Evolutionary conservation across 1,140 invertebrate species (phyloP).

Genomic region (Planococcus citri): DNA sequence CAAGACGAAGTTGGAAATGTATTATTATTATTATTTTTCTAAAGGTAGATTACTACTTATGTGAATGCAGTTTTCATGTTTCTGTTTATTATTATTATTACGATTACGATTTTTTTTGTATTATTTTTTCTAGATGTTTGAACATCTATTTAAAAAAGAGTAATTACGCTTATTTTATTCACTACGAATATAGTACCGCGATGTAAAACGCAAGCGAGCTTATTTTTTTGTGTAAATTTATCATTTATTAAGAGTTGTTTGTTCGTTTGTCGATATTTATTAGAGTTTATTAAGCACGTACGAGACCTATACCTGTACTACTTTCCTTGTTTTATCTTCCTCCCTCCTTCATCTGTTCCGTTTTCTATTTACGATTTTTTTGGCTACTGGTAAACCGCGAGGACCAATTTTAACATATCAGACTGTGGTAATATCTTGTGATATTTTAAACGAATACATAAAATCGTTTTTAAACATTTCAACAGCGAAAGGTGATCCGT

Average conservation of each 20-base stretch:
- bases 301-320: too few species aligned
- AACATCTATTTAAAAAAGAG: not conserved
- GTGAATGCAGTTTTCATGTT: too few species aligned
- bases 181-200: not conserved
- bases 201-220: conserved; percentile 11
- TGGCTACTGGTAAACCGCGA: not conserved
- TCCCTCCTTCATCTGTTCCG: too few species aligned
- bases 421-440: conserved; percentile 15
- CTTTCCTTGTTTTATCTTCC: too few species aligned
- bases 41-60: too few species aligned
- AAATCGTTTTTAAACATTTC: too few species aligned
- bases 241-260: not conserved
- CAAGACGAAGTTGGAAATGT: not conserved
- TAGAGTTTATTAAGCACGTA: not conserved
- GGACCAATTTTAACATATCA: conserved; percentile 16
- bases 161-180: conserved; percentile 4
- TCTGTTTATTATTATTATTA: too few species aligned
- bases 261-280: not conserved
- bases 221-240: conserved; percentile 7
- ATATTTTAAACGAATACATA: not conserved
- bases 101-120: not conserved
- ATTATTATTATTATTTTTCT: too few species aligned
- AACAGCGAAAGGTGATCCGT: too few species aligned
- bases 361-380: too few species aligned
- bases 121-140: not conserved